Percentiles rank a stretch among this genome's conserved stretches.
Conservation (phyloP, 2,888 invertebrate genomes). For the Scaptodrosophila latifasciaeformis region DNA sequence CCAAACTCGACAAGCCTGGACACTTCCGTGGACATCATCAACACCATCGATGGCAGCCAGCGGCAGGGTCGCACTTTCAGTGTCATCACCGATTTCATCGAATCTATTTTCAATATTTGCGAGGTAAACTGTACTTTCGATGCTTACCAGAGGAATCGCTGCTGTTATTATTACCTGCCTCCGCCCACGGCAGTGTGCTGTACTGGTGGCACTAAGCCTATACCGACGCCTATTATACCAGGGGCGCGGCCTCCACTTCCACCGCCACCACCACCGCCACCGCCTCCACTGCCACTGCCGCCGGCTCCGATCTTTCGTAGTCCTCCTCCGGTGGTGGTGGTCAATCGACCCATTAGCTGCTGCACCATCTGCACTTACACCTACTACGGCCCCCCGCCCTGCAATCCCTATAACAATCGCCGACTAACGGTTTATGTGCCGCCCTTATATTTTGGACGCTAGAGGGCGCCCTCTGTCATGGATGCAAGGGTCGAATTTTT, state of each 20-base stretch:
- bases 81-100: conserved; percentile 52
- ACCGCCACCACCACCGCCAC: conserved; percentile 16
- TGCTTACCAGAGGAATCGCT: conserved; percentile 57
- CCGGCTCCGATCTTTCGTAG: conserved; percentile 18
- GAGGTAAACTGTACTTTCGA: conserved; percentile 61
- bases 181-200: conserved; percentile 19
- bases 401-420: conserved; percentile 36
- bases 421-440: conserved; percentile 52
- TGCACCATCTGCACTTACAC: conserved; percentile 57
- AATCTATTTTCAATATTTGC: conserved; percentile 45
- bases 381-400: conserved; percentile 67
- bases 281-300: conserved; percentile 25
- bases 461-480: not conserved
- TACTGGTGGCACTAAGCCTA: not conserved
- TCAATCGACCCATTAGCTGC: conserved; percentile 55
- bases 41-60: conserved; percentile 43
- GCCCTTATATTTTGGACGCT: conserved; percentile 51
- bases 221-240: conserved; percentile 17
- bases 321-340: conserved; percentile 39
- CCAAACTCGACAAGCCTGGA: conserved; percentile 27
- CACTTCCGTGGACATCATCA: conserved; percentile 56
- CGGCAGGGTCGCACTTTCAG: conserved; percentile 59
- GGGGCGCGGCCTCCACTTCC: conserved; percentile 15
- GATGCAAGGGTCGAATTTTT: no score
- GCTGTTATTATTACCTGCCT: conserved; percentile 50